Conservation (phyloP, 2,888 invertebrate genomes). For the Coelopa pilipes region DNA sequence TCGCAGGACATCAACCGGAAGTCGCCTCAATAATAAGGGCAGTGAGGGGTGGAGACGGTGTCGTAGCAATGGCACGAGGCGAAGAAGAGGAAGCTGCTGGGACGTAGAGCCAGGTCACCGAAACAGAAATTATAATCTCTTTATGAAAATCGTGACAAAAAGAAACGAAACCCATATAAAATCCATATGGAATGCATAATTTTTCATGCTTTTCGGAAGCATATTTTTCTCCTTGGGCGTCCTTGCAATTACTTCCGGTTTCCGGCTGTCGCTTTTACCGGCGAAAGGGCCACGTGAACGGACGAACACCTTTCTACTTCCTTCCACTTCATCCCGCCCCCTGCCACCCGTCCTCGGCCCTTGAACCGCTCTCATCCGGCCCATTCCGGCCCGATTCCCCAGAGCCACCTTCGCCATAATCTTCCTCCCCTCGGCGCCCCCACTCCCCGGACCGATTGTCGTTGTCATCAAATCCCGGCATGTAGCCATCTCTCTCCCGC, state of each 20-base stretch:
- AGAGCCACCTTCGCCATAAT: not conserved
- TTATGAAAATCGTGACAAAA: constrained; percentile 24
- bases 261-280: not conserved
- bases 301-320: not conserved
- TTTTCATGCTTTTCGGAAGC: not conserved
- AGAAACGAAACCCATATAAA: not conserved
- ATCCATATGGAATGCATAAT: constrained; percentile 25
- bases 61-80: not conserved
- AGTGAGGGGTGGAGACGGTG: not conserved
- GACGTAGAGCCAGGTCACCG: no score
- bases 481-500: not conserved
- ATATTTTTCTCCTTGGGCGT: not conserved
- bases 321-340: not conserved
- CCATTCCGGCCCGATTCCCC: not conserved
- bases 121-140: constrained; percentile 32
- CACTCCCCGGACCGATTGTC: constrained; percentile 11
- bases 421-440: not conserved
- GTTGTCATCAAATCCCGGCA: constrained; percentile 25
- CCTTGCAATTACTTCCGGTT: not conserved
- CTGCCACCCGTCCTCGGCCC: not conserved
- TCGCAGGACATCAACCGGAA: constrained; percentile 43
- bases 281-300: not conserved
- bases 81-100: not conserved
- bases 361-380: no score
- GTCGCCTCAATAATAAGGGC: not conserved